Evolutionary conservation across 1,140 invertebrate genomes (phyloP), one percentile per base, ranked within the genome.

Genomic region (Drosophila punjabiensis): DNA sequence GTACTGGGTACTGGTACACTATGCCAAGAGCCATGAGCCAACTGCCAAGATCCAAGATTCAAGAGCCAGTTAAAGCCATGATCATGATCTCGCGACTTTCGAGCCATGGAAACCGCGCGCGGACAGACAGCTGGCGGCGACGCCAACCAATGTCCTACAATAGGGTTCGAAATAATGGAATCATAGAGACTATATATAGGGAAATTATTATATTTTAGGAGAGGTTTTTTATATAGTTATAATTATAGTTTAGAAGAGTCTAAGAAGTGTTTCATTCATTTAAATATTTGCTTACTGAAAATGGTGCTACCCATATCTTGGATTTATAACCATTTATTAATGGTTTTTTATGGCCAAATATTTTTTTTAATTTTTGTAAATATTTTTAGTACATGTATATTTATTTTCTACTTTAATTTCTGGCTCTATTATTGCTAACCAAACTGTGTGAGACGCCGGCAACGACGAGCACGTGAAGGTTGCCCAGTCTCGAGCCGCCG

Each of bases 61-160:
- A 90, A 90, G 86, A 90, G 86, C 86, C 86, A 90, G 86, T 90
- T 90, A 90, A 90, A 86, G 86, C 86, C 86, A 90, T 90, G 86
- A 90, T 90, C 86, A 90, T 90, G 86, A 90, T 90, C 86, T 89
- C 81, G 84, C 84, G 68, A 82, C 86, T 89, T 79, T 80, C 83
- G 58, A 82, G 80, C 84, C 85, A 88, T 88, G 85, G 82, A 81
- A 73, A 76, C 61, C 69, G 75, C 39, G 64, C 43, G 20, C 50
- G 65, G 62, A 71, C 68, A 48, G 77, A 85, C 71, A 86, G 63
- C 56, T 68, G 73, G 74, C 59, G 67, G 64, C 73, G 61, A 74
- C 69, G 70, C 48, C 65, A 64, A 61, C 55, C 48, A 48, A 64
- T 18, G 32, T 47, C 30, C 32, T 32, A 71, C 68, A 56, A 37